phyloP scores from a whole-genome alignment of 2,888 invertebrate species.

The Vanessa cardui region DNA sequence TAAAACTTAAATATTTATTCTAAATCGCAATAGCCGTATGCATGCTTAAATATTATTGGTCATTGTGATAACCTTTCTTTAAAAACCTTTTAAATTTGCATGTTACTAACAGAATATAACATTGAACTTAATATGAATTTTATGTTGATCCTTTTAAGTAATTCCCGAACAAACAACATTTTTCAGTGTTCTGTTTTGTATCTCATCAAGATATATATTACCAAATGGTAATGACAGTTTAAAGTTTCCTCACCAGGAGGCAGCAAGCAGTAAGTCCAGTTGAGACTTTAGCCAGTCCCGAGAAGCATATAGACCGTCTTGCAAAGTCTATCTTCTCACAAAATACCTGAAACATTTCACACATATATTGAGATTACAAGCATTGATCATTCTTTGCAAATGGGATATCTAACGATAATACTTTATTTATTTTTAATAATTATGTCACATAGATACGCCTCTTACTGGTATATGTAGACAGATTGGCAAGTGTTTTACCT shows the following conservation, averaged over 20 bases:
- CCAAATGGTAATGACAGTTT: slow-evolving; percentile 8
- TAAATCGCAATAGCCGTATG: not conserved
- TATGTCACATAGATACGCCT: too few species aligned
- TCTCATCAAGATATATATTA: slow-evolving; percentile 6
- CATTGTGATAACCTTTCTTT: too few species aligned
- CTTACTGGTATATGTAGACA: too few species aligned
- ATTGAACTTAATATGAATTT: not conserved
- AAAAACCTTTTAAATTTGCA: too few species aligned
- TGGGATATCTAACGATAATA: too few species aligned
- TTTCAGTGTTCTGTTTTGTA: slow-evolving; percentile 7
- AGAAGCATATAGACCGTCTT: slow-evolving; percentile 89
- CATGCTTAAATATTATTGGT: too few species aligned
- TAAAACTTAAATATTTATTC: not conserved
- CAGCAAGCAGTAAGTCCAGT: slow-evolving; percentile 92
- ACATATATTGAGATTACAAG: too few species aligned
- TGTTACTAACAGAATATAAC: too few species aligned
- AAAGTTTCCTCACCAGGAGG: slow-evolving; percentile 83
- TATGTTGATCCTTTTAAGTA: not conserved
- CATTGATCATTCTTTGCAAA: too few species aligned
- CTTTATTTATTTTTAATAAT: too few species aligned
- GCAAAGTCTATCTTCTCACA: slow-evolving; percentile 93
- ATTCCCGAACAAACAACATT: not conserved
- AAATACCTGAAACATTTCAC: slow-evolving; percentile 84
- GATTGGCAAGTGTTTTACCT: too few species aligned
- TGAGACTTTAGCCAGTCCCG: slow-evolving; percentile 90